Evolutionary conservation across 2,888 invertebrate genomes (phyloP).

Genomic region (Tholera decimalis): DNA sequence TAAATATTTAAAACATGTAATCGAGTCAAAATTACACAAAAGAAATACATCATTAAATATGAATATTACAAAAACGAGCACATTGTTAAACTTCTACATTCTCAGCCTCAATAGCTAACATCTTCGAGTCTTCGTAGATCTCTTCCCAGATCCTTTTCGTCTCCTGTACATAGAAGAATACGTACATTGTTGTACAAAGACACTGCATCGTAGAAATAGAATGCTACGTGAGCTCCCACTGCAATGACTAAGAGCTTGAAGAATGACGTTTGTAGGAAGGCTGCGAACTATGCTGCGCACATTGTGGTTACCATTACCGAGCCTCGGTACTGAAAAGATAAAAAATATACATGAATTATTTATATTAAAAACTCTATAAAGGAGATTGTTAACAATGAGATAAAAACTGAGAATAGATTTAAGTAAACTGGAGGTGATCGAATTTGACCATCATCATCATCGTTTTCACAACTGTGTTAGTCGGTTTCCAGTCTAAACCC

Average conservation of each 20-base stretch:
- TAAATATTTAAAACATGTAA: neutral
- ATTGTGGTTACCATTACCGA: constrained; percentile 81
- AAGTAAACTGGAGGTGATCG: too few relatives aligned
- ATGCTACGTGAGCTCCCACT: constrained; percentile 77
- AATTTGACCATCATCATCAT: too few relatives aligned
- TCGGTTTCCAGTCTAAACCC: too few relatives aligned
- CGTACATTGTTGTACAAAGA: constrained; percentile 73
- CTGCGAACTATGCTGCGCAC: constrained; percentile 75
- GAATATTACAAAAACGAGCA: neutral
- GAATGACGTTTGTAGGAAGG: constrained; percentile 80
- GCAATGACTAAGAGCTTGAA: constrained; percentile 80
- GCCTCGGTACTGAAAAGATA: constrained; percentile 82
- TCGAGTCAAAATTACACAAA: neutral
- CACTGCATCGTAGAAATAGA: constrained; percentile 80
- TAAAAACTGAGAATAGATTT: too few relatives aligned
- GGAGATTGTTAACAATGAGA: too few relatives aligned
- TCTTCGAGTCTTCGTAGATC: constrained; percentile 76
- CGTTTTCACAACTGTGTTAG: too few relatives aligned
- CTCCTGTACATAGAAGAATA: constrained; percentile 78
- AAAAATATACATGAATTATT: neutral
- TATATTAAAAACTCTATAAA: too few relatives aligned
- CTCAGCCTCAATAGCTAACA: neutral
- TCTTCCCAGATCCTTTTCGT: constrained; percentile 79
- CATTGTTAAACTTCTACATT: constrained; percentile 13
- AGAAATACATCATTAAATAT: neutral